Percentiles rank a stretch among this genome's conserved stretches.
Conservation (phyloP, 2,797 vertebrate genomes). For the Crypturellus tataupa region DNA sequence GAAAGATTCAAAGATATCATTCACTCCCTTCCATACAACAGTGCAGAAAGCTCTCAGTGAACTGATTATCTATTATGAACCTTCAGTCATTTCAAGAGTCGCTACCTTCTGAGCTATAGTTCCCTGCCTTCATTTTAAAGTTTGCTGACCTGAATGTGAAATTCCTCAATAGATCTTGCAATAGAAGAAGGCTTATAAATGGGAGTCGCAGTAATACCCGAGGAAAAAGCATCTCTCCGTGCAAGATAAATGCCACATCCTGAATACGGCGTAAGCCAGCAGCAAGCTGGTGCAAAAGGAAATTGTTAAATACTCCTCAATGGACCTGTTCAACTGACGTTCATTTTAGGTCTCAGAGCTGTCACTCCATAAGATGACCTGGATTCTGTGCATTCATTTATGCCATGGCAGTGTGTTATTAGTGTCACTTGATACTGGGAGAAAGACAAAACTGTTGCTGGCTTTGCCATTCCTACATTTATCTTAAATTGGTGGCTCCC, state of each 20-base stretch:
- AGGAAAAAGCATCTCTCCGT: neutral
- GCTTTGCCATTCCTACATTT: neutral
- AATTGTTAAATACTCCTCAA: conserved; percentile 2
- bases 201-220: neutral
- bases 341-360: conserved; percentile 22
- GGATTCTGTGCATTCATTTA: neutral
- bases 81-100: conserved; percentile 26
- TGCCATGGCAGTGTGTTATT: conserved; percentile 29
- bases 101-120: conserved; percentile 32
- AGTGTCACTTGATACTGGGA: conserved; percentile 8
- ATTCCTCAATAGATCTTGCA: conserved; percentile 12
- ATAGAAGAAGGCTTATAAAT: neutral
- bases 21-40: neutral
- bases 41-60: neutral
- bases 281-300: neutral
- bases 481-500: neutral
- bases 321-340: neutral
- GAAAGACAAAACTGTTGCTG: neutral
- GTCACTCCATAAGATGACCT: conserved; percentile 27
- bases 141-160: conserved; percentile 17
- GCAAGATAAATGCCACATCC: neutral
- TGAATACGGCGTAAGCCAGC: neutral
- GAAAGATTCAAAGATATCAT: neutral
- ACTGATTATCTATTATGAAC: conserved; percentile 23
- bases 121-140: conserved; percentile 39